Percentiles rank a stretch among this genome's conserved stretches.
Conservation (phyloP, 2,113 vertebrate genomes). For the Charina bottae region DNA sequence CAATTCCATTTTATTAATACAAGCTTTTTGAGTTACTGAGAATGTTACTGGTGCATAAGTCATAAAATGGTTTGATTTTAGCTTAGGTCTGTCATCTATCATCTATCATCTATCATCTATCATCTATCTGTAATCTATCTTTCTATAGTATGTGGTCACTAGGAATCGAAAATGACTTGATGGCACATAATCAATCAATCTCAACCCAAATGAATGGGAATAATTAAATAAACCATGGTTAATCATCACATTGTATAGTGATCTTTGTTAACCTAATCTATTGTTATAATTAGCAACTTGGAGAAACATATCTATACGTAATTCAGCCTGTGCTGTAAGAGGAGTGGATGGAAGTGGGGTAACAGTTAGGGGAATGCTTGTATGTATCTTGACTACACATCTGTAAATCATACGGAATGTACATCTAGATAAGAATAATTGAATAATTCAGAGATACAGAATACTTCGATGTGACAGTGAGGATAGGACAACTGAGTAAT, state of each 20-base stretch:
- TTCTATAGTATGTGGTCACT: neutral
- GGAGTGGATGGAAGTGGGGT: neutral
- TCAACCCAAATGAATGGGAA: neutral
- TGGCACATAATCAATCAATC: neutral
- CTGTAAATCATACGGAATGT: constrained; percentile 52
- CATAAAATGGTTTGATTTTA: neutral
- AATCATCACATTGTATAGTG: neutral
- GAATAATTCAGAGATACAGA: constrained; percentile 6
- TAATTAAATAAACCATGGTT: neutral
- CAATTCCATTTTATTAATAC: neutral
- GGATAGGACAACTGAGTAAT: constrained; percentile 57
- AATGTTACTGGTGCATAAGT: neutral
- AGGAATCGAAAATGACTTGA: neutral
- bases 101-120: neutral
- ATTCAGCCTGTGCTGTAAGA: neutral
- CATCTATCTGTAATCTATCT: neutral
- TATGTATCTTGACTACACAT: constrained; percentile 5
- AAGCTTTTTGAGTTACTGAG: neutral
- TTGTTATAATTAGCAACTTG: neutral
- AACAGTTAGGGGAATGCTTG: neutral
- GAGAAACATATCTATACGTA: neutral
- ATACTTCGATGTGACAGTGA: constrained; percentile 44
- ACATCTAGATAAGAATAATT: constrained; percentile 29
- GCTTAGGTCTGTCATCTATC: neutral
- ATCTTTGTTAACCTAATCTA: neutral